Evolutionary conservation across 2,888 invertebrate species (phyloP).

Genomic region (Andrena dorsata): DNA sequence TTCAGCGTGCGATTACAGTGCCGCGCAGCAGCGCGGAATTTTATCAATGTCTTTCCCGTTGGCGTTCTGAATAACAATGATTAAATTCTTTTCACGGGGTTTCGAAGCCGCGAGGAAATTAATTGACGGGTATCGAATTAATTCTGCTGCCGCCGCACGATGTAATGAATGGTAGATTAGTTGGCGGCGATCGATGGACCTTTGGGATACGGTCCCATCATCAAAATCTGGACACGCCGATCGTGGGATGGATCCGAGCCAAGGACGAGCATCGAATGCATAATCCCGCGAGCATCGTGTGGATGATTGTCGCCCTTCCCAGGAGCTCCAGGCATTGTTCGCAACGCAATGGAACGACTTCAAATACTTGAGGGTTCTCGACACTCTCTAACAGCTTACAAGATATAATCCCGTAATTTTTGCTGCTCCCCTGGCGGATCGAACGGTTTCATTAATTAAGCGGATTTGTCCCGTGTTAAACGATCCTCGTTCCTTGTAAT

Average conservation of each 20-base stretch:
- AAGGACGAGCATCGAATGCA: conserved; percentile 42
- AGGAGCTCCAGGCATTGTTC: background rate
- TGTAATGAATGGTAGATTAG: conserved; percentile 44
- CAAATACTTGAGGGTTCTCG: conserved; percentile 4
- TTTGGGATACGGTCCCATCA: conserved; percentile 21
- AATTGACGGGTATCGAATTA: conserved; percentile 30
- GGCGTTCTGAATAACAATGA: no score
- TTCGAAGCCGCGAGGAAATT: conserved; percentile 10
- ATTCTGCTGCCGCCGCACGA: conserved; percentile 13
- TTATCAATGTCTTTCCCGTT: no score
- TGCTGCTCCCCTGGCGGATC: background rate
- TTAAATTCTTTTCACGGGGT: background rate
- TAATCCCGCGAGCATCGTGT: conserved; percentile 35
- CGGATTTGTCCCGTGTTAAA: background rate
- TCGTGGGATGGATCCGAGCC: conserved; percentile 32
- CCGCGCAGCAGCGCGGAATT: background rate
- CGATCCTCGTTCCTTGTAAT: background rate
- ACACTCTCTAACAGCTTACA: background rate
- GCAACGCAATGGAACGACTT: background rate
- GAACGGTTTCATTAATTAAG: background rate
- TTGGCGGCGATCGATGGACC: conserved; percentile 33
- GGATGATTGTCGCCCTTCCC: conserved; percentile 23
- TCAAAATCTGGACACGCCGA: conserved; percentile 41
- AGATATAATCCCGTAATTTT: background rate
- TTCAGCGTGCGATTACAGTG: background rate